phyloP scores from a whole-genome alignment of 53 echinoderm and acorn worm species.

The Echinarachnius parma region DNA sequence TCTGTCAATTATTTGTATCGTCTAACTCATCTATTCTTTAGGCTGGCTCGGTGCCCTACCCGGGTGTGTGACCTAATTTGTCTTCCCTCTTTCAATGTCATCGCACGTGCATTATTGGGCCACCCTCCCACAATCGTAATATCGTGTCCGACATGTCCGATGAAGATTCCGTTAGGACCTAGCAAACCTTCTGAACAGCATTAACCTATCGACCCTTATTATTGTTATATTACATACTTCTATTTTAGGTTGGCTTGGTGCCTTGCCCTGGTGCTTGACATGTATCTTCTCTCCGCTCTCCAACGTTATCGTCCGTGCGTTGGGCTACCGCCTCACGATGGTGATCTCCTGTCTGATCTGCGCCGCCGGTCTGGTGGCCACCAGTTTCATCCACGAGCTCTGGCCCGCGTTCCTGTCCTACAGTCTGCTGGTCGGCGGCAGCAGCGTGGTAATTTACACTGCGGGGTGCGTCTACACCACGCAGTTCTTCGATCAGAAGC shows the following conservation, averaged over 20 bases:
- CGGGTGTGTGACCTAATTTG: too few species aligned
- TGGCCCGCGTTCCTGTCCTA: slow-evolving; percentile 20
- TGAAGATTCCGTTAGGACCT: too few species aligned
- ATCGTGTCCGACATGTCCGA: too few species aligned
- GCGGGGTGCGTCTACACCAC: slow-evolving; percentile 34
- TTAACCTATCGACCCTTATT: too few species aligned
- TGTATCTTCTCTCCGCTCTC: slow-evolving; percentile 25
- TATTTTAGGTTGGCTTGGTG: slow-evolving; percentile 23
- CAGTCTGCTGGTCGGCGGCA: slow-evolving; percentile 11
- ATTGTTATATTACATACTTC: too few species aligned
- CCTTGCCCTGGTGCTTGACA: slow-evolving; percentile 5
- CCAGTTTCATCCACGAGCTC: slow-evolving; percentile 28
- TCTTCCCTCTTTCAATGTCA: too few species aligned
- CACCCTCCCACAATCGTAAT: too few species aligned
- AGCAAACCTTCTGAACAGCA: too few species aligned
- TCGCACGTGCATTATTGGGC: too few species aligned
- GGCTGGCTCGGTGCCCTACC: too few species aligned
- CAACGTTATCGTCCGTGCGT: slow-evolving; percentile 4
- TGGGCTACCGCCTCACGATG: slow-evolving; percentile 20
- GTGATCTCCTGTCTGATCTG: background rate
- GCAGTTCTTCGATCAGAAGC: slow-evolving; percentile 17
- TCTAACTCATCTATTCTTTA: too few species aligned
- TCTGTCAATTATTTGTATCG: too few species aligned
- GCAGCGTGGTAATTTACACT: slow-evolving; percentile 21
- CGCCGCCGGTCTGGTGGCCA: slow-evolving; percentile 12